These are phyloP conservation scores for Paramisgurnus dabryanus DNA, from an alignment of 2,113 vertebrate genomes.

Conservation along the genomic window DNA sequence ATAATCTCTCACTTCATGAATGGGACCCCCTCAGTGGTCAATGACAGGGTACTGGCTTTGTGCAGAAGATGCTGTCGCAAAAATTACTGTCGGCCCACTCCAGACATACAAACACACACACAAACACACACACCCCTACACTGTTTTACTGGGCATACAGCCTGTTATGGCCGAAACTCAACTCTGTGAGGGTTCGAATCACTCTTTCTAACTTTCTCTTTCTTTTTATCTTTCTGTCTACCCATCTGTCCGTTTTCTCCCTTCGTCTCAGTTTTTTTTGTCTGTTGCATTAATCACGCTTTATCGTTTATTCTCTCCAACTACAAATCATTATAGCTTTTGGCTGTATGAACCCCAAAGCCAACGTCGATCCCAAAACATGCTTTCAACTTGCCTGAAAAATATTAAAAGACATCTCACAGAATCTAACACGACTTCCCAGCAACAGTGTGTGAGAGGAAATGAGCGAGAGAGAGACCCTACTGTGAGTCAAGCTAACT, in stretches of 20 bases:
- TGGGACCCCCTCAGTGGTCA: background rate
- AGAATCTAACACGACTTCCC: background rate
- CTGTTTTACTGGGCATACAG: background rate
- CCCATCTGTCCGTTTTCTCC: background rate
- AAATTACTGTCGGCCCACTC: constrained; percentile 25
- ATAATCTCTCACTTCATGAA: constrained; percentile 4
- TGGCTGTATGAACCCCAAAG: background rate
- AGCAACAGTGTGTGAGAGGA: background rate
- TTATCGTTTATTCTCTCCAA: background rate
- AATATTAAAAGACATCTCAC: background rate
- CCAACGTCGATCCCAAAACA: too few relatives aligned
- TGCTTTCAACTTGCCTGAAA: background rate
- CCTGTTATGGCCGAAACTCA: constrained; percentile 2
- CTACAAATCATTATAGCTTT: background rate
- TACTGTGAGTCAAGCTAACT: constrained; percentile 4
- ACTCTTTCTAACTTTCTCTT: constrained; percentile 1
- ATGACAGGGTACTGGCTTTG: constrained; percentile 27
- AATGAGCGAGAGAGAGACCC: background rate
- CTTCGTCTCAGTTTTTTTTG: background rate
- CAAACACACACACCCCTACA: background rate
- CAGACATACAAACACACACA: constrained; percentile 18
- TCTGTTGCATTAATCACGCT: background rate
- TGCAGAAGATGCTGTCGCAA: constrained; percentile 28
- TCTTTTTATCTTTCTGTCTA: background rate
- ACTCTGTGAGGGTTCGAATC: background rate